Base-by-base conservation (phyloP, 2,113 vertebrate species). In the Pterocles orientalis region DNA sequence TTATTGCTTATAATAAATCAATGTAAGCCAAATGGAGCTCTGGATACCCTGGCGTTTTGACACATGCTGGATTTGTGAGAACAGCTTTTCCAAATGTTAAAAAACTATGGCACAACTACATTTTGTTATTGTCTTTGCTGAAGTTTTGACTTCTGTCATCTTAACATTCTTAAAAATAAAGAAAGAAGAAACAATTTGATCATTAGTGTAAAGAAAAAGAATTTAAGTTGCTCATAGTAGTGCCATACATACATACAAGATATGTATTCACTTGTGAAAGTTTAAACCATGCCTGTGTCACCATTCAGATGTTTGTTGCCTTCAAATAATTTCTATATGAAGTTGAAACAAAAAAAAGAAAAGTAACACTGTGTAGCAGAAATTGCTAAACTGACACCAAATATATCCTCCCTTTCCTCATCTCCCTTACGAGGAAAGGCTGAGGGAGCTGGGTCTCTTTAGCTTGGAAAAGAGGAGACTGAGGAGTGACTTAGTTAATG, bases 1-100 rank as follows among this genome's bases (percentile, higher is more conserved):
- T 76, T 94, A 60, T 56, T 94, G 58, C 45, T 65, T 81, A 18
- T 29, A 66, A 87, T 88, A 95, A 95, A 95, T 95, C 92, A 92
- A 1, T 57, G n/a, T 36, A 53, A 91, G 86, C 60, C 90, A 94
- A 8, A 83, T 0, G 0, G 48, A 65, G 31, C n/a, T 73, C 54
- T 82, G 84, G 31, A 34, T 71, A 64, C 47, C 77, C 82, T 70
- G 58, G 62, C 69, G 82, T 54, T 94, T 41, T 81, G 53, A 51
- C 73, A 61, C 62, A 80, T 36, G 47, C 41, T 81, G n/a, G 51
- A 16, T 51, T 47, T 72, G 65, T 60, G 68, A 73, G 34, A 89
- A 47, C 2, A 5, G 7, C 11, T 54, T 64, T 94, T 94, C 50
- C 21, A 65, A 78, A 69, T 64, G 28, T 53, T 65, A 57, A 48